Percentiles rank a stretch among this genome's conserved stretches.
Evolutionary conservation across 2,888 invertebrate species (phyloP).

Genomic region (Margaritifera margaritifera): DNA sequence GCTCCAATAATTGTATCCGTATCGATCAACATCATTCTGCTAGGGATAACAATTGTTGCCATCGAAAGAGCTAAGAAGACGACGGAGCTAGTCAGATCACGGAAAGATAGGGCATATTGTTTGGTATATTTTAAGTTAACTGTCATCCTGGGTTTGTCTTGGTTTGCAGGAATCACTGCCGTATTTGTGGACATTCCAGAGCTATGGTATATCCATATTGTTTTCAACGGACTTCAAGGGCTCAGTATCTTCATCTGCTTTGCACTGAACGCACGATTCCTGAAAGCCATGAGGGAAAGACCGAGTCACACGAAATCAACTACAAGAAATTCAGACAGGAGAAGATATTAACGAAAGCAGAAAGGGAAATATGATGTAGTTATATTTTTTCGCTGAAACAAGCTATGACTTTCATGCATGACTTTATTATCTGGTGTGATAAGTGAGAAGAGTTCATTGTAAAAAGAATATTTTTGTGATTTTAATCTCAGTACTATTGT

Average conservation of each 20-base stretch:
- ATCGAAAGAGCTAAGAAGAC: constrained; percentile 4
- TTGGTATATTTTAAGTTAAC: constrained; percentile 23
- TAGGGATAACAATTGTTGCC: constrained; percentile 8
- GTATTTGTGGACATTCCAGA: constrained; percentile 11
- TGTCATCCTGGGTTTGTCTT: constrained; percentile 22
- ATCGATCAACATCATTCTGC: constrained; percentile 10
- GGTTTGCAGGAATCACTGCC: constrained; percentile 16
- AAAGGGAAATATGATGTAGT: no score
- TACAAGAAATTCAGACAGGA: no score
- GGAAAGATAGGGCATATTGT: constrained; percentile 8
- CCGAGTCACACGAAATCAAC: background rate
- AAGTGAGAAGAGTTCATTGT: no score
- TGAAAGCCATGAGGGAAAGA: constrained; percentile 3
- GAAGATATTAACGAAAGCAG: no score
- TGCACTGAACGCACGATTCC: constrained; percentile 14
- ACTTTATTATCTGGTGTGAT: no score
- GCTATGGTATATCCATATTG: constrained; percentile 17
- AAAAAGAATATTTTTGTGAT: no score
- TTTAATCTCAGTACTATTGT: no score
- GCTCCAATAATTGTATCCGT: constrained; percentile 12
- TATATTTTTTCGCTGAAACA: no score
- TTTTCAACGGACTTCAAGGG: constrained; percentile 26
- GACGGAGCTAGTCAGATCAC: constrained; percentile 2
- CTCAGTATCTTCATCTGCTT: constrained; percentile 20
- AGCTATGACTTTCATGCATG: no score